phyloP scores from a whole-genome alignment of 2,113 vertebrate species.

The Cacatua alba region DNA sequence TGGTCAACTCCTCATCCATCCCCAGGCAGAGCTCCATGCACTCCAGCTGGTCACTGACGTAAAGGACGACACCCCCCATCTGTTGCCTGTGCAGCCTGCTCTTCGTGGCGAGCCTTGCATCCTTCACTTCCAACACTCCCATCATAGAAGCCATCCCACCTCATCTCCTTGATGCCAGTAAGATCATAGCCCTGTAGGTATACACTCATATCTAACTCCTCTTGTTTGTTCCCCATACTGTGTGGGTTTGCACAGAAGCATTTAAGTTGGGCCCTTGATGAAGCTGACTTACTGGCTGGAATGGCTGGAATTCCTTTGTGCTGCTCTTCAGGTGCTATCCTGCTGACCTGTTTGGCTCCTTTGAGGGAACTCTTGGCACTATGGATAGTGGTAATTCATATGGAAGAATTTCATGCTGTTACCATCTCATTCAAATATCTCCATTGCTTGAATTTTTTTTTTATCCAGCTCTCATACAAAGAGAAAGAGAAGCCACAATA shows the following conservation, averaged over 20 bases:
- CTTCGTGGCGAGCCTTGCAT: background rate
- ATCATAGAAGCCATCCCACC: background rate
- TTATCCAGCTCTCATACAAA: background rate
- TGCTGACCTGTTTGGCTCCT: background rate
- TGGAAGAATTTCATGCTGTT: background rate
- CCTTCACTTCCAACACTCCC: background rate
- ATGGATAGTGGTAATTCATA: fast-evolving
- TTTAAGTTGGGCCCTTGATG: background rate
- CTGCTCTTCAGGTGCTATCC: background rate
- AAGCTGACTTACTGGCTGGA: background rate
- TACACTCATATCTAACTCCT: background rate
- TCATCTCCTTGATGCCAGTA: background rate
- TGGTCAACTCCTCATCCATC: background rate
- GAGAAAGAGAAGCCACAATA: background rate
- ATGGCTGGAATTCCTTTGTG: background rate
- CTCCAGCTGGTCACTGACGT: background rate
- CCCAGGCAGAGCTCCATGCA: background rate
- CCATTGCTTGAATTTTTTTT: background rate
- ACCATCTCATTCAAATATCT: background rate
- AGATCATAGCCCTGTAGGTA: background rate
- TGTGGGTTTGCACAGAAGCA: background rate
- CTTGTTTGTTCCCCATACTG: background rate
- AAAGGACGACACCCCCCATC: fast-evolving
- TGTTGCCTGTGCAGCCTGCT: background rate
- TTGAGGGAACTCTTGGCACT: background rate